Base-by-base conservation (phyloP, 2,113 vertebrate genomes). In the Hypomesus transpacificus region DNA sequence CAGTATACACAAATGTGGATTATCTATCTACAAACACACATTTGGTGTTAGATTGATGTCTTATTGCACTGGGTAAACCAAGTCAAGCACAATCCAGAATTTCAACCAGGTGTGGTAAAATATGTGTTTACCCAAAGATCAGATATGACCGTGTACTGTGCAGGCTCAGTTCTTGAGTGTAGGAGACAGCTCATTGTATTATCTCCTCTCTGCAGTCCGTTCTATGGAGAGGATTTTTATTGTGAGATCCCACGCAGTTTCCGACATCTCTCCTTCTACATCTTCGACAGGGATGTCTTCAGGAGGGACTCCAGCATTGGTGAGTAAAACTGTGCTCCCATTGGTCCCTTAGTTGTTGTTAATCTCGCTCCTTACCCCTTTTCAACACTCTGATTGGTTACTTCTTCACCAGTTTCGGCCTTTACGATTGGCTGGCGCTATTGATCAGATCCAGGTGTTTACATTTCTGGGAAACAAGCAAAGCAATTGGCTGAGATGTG, bases 221-320 rank as follows among this genome's bases (percentile, higher is more conserved):
- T 99, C 88, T 99, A 98, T 0, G 97, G 96, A 74, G 97, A 99
- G 89, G 97, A 99, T 86, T 99, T 98, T 87, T 98, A 98, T 91
- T 99, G 97, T 85, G 97, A 99, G 93, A 99, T 99, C 86, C 97
- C 97, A 21, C 94, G 97, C 75, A 98, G 92, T 80, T 99, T 99
- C 87, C 95, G 96, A 56, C 95, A 98, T 80, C 94, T 99, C 77
- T 97, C 95, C 17, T 99, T 99, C 90, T 99, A 99, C 90, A 92
- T 98, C 89, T 98, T 98, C 22, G 97, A 99, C 91, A 96, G 96
- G 92, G 97, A 99, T 20, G 97, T 99, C 71, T 99, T 99, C 93
- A 94, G 97, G 87, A 96, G 97, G 95, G 96, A 98, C 86, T 98
- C 95, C 80, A 98, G 97, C 83, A 99, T 99, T 76, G 97, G 97